phyloP scores from a whole-genome alignment of 2,113 vertebrate genomes.

The Clinocottus analis region DNA sequence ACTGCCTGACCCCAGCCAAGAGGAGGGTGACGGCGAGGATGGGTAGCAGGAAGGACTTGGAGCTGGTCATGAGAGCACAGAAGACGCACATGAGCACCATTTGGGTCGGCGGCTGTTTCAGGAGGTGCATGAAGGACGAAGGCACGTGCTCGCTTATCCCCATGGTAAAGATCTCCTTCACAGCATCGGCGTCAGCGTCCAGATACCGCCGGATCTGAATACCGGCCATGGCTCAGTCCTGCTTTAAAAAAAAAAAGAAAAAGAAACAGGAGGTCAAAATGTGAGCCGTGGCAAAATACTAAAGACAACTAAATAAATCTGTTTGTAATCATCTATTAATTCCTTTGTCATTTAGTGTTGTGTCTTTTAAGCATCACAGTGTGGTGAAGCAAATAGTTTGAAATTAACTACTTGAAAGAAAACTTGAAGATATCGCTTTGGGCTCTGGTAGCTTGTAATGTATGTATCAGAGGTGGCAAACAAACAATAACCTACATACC shows the following conservation, averaged over 20 bases:
- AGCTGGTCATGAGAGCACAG: conserved; percentile 78
- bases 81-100: conserved; percentile 78
- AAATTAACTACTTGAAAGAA: neutral
- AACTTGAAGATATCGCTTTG: neutral
- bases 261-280: conserved; percentile 1
- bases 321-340: neutral
- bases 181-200: conserved; percentile 66
- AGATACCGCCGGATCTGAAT: conserved; percentile 80
- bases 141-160: conserved; percentile 85
- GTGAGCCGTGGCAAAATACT: neutral
- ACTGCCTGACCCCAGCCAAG: conserved; percentile 77
- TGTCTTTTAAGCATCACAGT: neutral
- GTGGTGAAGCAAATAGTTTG: neutral
- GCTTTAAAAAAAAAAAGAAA: conserved; percentile 19
- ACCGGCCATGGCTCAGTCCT: conserved; percentile 68
- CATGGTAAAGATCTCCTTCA: conserved; percentile 80
- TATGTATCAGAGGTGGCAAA: neutral
- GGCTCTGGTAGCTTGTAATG: neutral
- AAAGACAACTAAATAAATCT: neutral
- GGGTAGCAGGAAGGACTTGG: conserved; percentile 80
- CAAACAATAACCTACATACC: too few species aligned
- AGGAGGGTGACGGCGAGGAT: conserved; percentile 78
- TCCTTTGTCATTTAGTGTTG: neutral
- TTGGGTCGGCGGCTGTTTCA: conserved; percentile 81
- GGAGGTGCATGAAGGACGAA: conserved; percentile 75